These are phyloP conservation scores for Phaethon lepturus DNA, from an alignment of 2,113 vertebrate genomes.

Conservation along the genomic window DNA sequence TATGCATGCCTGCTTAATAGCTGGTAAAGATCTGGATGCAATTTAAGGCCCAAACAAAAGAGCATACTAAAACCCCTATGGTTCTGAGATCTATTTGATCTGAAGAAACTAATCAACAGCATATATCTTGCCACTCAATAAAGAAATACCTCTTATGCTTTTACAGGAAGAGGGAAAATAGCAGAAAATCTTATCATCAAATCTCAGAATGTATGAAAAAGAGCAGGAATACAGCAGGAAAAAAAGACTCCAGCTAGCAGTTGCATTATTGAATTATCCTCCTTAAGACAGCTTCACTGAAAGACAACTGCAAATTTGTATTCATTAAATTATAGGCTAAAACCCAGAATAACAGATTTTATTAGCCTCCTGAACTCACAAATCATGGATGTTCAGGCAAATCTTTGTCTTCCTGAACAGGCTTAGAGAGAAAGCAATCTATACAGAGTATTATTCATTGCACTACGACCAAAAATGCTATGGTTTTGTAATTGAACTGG, in stretches of 20 bases:
- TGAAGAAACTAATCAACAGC: neutral
- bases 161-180: neutral
- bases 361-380: neutral
- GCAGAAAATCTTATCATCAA: neutral
- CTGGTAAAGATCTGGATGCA: neutral
- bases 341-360: neutral
- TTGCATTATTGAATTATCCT: neutral
- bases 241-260: neutral
- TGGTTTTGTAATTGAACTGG: neutral
- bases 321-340: neutral
- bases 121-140: neutral
- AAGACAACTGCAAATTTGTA: neutral
- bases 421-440: neutral
- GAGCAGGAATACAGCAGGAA: neutral
- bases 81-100: neutral
- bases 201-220: neutral
- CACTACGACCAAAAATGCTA: neutral
- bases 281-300: neutral
- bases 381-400: neutral
- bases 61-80: neutral
- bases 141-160: neutral
- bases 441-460: neutral
- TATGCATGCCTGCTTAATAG: neutral
- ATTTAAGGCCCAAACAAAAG: neutral
- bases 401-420: neutral